phyloP scores from a whole-genome alignment of 2,113 vertebrate species.

The Rhombomys opimus region DNA sequence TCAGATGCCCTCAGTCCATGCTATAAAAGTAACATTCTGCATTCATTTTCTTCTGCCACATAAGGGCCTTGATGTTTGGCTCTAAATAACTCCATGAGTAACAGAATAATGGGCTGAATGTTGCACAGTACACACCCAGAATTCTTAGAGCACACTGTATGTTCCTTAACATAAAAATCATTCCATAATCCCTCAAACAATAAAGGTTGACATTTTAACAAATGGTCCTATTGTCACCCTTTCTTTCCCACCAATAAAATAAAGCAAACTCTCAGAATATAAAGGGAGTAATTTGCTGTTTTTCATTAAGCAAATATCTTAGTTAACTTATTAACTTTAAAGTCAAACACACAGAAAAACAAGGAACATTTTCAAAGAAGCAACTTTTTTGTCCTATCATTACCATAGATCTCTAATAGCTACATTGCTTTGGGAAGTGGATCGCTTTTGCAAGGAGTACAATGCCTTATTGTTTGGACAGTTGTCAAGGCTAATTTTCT shows the following conservation, averaged over 20 bases:
- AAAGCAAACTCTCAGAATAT: conserved; percentile 21
- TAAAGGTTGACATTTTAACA: background rate
- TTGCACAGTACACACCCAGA: background rate
- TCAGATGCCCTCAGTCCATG: background rate
- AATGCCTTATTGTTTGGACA: background rate
- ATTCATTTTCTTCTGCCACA: background rate
- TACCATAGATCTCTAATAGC: background rate
- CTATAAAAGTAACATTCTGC: background rate
- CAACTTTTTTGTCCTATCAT: background rate
- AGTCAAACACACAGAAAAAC: conserved; percentile 3
- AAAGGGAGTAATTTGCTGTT: background rate
- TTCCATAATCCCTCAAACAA: background rate
- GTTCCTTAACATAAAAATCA: background rate
- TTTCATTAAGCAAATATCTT: conserved; percentile 21
- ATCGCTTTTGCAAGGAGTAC: background rate
- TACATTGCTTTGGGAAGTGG: conserved; percentile 25
- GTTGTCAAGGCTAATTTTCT: conserved; percentile 16
- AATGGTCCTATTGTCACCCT: background rate
- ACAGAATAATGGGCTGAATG: background rate
- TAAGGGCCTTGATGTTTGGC: background rate
- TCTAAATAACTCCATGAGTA: background rate
- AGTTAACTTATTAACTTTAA: conserved; percentile 5
- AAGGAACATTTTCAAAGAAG: background rate
- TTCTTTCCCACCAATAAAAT: background rate
- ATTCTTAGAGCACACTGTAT: background rate